Conservation (phyloP, 2,113 vertebrate genomes). For the Neotoma lepida region DNA sequence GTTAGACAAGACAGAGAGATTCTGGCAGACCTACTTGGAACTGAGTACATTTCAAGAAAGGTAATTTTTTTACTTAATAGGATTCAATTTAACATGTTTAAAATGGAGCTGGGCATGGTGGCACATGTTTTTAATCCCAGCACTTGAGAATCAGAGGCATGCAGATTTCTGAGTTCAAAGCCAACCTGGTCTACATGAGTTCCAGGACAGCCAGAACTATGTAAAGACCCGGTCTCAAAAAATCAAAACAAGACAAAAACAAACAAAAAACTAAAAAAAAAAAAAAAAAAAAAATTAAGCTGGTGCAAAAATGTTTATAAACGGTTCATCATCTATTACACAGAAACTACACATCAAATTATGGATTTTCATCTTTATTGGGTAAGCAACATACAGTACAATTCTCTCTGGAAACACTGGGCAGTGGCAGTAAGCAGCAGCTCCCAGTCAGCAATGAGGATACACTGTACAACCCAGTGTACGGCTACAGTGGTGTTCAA, state of each 20-base stretch:
- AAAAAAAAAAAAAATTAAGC: neutral
- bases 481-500: neutral
- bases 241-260: neutral
- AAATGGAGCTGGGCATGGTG: neutral
- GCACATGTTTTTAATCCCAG: too few species aligned
- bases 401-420: neutral
- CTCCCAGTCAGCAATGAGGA: too few species aligned
- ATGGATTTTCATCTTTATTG: neutral
- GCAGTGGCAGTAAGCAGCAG: neutral
- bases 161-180: neutral
- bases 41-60: neutral
- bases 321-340: neutral
- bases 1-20: neutral
- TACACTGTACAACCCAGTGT: too few species aligned
- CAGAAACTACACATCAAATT: neutral
- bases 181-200: neutral
- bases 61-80: too few species aligned
- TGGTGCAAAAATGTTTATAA: neutral
- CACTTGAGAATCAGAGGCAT: neutral
- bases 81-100: neutral
- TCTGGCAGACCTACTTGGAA: neutral
- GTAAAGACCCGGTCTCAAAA: neutral
- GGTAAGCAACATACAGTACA: neutral
- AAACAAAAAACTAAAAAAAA: too few species aligned
- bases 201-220: neutral